Conservation (phyloP, 1,140 invertebrate species). For the Phocides pigmalion region DNA sequence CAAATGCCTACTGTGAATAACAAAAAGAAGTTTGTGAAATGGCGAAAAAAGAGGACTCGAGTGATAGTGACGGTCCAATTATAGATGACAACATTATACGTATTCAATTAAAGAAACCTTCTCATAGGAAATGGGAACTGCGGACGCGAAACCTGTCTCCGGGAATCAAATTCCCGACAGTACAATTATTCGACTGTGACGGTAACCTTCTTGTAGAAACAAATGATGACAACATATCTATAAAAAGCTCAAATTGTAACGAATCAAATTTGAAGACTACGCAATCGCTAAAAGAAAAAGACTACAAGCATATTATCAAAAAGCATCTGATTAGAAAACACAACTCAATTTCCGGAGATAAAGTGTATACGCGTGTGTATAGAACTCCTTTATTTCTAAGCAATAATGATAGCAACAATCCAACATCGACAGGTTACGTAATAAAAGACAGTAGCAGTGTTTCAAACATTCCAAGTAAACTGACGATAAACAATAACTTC, state of each 20-base stretch:
- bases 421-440: constrained; percentile 42
- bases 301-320: constrained; percentile 64
- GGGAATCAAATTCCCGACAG: constrained; percentile 75
- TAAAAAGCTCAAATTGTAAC: constrained; percentile 73
- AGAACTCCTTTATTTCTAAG: constrained; percentile 47
- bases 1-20: constrained; percentile 47
- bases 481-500: constrained; percentile 60
- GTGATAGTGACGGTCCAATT: constrained; percentile 74
- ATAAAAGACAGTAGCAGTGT: constrained; percentile 56
- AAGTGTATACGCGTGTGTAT: constrained; percentile 76
- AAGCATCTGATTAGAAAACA: constrained; percentile 70
- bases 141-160: constrained; percentile 77
- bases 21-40: constrained; percentile 53
- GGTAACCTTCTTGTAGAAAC: constrained; percentile 82
- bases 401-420: constrained; percentile 41
- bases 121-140: constrained; percentile 79
- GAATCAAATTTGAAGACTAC: constrained; percentile 55
- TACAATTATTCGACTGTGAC: constrained; percentile 82
- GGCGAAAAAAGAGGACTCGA: constrained; percentile 63
- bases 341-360: constrained; percentile 76
- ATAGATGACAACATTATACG: constrained; percentile 82
- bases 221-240: constrained; percentile 81
- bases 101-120: constrained; percentile 77
- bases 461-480: constrained; percentile 74
- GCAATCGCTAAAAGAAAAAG: constrained; percentile 73